phyloP scores from a whole-genome alignment of 2,797 vertebrate genomes.

The Sebastes paucispinis region DNA sequence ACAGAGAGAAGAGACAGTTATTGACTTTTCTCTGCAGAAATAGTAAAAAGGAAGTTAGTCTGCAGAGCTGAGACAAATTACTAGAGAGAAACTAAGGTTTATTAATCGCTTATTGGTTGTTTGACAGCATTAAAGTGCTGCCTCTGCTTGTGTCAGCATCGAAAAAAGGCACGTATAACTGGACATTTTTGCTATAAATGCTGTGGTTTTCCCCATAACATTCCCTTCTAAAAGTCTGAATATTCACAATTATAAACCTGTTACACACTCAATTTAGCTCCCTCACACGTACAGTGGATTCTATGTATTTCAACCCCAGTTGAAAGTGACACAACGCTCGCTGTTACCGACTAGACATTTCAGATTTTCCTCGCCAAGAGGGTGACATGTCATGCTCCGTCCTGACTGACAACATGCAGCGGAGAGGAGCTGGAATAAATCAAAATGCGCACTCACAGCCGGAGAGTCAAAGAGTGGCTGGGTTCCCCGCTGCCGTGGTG shows the following conservation, averaged over 20 bases:
- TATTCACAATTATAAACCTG: neutral
- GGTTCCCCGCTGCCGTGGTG: slow-evolving; percentile 33
- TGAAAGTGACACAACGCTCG: slow-evolving; percentile 22
- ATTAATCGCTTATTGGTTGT: neutral
- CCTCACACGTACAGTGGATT: neutral
- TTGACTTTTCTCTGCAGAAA: slow-evolving; percentile 9
- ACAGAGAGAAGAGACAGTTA: neutral
- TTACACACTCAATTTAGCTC: neutral
- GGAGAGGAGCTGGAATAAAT: slow-evolving; percentile 62
- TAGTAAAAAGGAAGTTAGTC: neutral
- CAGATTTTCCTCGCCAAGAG: slow-evolving; percentile 21
- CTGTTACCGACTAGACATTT: neutral
- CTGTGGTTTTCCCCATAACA: neutral
- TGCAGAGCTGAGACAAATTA: slow-evolving; percentile 3
- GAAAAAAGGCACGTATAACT: neutral
- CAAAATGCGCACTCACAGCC: slow-evolving; percentile 46
- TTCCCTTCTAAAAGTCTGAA: neutral
- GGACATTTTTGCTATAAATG: neutral
- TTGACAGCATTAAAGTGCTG: neutral
- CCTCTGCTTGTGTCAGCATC: neutral
- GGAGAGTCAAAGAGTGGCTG: slow-evolving; percentile 38
- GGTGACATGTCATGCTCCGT: slow-evolving; percentile 29
- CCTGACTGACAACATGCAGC: slow-evolving; percentile 36
- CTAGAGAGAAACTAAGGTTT: neutral
- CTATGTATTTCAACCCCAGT: neutral